A percentile compares a stretch with the other conserved stretches of the same genome.
These are phyloP conservation scores for Chrysocyon brachyurus DNA, from an alignment of 2,797 vertebrate genomes.

Conservation along the genomic window DNA sequence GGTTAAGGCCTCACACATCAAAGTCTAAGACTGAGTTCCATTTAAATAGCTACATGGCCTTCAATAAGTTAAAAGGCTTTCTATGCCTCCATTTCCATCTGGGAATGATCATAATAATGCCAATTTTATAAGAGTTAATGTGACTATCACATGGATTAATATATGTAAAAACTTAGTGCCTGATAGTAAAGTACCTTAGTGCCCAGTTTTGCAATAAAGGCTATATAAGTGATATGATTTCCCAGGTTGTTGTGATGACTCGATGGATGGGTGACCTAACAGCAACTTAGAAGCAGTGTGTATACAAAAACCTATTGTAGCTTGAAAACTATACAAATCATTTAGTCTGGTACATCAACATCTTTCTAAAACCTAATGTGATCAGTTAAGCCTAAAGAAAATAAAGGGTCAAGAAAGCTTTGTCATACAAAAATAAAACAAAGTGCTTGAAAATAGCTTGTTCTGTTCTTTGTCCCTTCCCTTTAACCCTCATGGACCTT, in stretches of 20 bases:
- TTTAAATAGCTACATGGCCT: background rate
- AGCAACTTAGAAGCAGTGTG: background rate
- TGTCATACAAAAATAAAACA: constrained; percentile 59
- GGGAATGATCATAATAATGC: background rate
- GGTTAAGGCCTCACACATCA: background rate
- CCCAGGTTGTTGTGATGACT: background rate
- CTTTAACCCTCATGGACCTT: background rate
- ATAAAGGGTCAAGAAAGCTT: background rate
- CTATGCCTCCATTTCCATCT: background rate
- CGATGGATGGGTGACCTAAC: background rate
- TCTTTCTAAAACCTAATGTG: background rate
- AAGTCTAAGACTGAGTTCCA: background rate
- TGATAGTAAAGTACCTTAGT: background rate
- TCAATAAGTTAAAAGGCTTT: background rate
- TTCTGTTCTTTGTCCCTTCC: background rate
- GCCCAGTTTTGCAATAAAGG: background rate
- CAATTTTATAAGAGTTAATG: background rate
- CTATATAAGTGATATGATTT: background rate
- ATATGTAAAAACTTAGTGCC: background rate
- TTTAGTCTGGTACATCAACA: background rate
- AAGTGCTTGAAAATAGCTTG: constrained; percentile 45
- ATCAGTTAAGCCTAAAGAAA: constrained; percentile 16
- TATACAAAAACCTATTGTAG: background rate
- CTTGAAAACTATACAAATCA: background rate
- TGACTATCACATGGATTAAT: background rate